These are phyloP conservation scores for Catagonus wagneri DNA, from an alignment of 2,113 vertebrate genomes.

Conservation along the genomic window DNA sequence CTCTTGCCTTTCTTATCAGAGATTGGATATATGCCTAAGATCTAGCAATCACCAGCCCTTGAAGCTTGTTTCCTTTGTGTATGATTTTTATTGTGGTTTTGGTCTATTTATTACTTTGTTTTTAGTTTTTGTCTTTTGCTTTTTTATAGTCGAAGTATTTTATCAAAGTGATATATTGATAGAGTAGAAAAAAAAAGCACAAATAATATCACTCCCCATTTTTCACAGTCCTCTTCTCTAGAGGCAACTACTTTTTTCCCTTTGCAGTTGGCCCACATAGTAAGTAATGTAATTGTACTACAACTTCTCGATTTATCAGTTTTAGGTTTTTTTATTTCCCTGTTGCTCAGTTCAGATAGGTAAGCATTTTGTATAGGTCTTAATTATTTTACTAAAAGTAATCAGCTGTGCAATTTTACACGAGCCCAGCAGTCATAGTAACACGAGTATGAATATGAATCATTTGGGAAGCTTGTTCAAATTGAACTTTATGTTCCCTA, in stretches of 20 bases:
- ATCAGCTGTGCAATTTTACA: neutral
- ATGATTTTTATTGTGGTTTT: neutral
- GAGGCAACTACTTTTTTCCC: neutral
- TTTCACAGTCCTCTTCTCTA: neutral
- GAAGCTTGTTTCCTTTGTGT: neutral
- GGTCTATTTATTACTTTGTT: neutral
- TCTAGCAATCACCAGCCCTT: neutral
- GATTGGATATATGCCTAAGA: neutral
- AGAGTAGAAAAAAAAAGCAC: neutral
- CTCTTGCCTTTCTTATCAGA: neutral
- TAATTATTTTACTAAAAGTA: neutral
- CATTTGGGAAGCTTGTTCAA: neutral
- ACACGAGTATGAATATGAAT: neutral
- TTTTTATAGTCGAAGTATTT: slow-evolving; percentile 15
- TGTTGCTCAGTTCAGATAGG: neutral
- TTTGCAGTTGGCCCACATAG: neutral
- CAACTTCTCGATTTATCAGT: neutral
- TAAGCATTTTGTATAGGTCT: neutral
- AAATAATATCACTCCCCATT: neutral
- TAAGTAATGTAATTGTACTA: neutral
- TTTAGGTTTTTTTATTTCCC: neutral
- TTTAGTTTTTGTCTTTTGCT: neutral
- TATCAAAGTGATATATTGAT: neutral
- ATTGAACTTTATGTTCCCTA: neutral
- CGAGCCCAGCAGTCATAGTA: neutral